Evolutionary conservation across 1,140 invertebrate species (phyloP), one percentile per base, ranked within the genome.

Genomic region (Cherax quadricarinatus): DNA sequence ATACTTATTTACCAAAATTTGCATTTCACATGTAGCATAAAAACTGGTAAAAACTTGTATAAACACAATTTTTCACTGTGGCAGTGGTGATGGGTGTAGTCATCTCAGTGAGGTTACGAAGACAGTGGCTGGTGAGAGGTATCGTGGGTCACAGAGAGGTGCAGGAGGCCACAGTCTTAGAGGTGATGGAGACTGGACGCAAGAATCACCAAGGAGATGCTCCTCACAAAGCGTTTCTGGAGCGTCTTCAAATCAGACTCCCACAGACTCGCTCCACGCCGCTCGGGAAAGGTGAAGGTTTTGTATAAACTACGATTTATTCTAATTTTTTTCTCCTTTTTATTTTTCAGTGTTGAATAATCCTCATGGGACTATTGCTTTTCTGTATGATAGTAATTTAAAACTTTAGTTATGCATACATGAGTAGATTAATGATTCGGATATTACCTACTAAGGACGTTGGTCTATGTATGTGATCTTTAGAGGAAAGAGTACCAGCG

Each of bases 71-170:
- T 21, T 66, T 18, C 62, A 18, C 62, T 9, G 14, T 21, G 30
- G 14, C 83, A 85, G 83, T 85, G 60, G 83, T 85, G 83, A 18
- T 85, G 30, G 60, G 83, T 21, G 49, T 85, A 41, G 60, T 85
- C n/a, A 16, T 85, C 51, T 85, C 83, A 12, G 48, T 85, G 5
- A 49, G 83, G 24, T 14, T 85, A 48, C 83, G 83, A 21, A 60
- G 83, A 1, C 83, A 85, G 57, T 85, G 83, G 83, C 18, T 70
- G n/a, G 7, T 12, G 7, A n/a, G 62, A 0, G 60, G 16, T 10
- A 4, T 48, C 4, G 41, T 6, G 18, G 24, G 60, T 16, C 60
- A 48, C 6, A 30, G 18, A 12, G 60, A 7, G 12, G 30, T 12
- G 0, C 18, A 49, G 82, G 53, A 49, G 12, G 62, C 18, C 30